Percentiles rank a stretch among this genome's conserved stretches.
Evolutionary conservation across 2,888 invertebrate species (phyloP).

Genomic region (Agonopterix heracliana): DNA sequence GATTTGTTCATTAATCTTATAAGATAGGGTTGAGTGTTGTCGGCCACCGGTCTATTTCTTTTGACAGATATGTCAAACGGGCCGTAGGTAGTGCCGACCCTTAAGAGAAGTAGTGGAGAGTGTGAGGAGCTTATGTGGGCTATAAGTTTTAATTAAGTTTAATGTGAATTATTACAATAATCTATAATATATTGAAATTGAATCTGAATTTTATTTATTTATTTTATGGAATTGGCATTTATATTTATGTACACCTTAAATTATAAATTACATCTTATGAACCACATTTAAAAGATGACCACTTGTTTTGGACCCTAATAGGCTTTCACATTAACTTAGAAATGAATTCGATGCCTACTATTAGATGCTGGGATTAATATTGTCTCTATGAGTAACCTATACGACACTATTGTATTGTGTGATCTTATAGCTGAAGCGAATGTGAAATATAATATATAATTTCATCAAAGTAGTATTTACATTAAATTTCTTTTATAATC

Average conservation of each 20-base stretch:
- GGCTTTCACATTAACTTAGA: conserved; percentile 8
- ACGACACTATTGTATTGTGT: no score
- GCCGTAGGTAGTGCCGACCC: no score
- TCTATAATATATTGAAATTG: conserved; percentile 77
- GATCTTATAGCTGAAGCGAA: not conserved
- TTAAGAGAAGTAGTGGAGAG: conserved; percentile 64
- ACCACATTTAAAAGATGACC: not conserved
- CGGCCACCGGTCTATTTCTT: no score
- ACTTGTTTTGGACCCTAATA: not conserved
- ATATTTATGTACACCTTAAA: conserved; percentile 38
- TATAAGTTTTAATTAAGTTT: conserved; percentile 74
- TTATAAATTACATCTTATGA: conserved; percentile 2
- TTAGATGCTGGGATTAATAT: not conserved
- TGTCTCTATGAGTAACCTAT: no score
- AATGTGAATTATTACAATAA: conserved; percentile 76
- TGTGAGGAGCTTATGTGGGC: conserved; percentile 74
- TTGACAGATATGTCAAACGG: no score
- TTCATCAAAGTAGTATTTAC: no score
- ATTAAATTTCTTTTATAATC: no score
- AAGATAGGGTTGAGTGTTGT: no score
- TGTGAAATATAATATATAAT: not conserved
- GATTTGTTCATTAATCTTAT: no score
- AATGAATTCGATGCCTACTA: conserved; percentile 1
- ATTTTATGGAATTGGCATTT: conserved; percentile 70
- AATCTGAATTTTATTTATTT: conserved; percentile 72